Evolutionary conservation across 2,113 vertebrate genomes (phyloP).

Genomic region (Dasyurus viverrinus): DNA sequence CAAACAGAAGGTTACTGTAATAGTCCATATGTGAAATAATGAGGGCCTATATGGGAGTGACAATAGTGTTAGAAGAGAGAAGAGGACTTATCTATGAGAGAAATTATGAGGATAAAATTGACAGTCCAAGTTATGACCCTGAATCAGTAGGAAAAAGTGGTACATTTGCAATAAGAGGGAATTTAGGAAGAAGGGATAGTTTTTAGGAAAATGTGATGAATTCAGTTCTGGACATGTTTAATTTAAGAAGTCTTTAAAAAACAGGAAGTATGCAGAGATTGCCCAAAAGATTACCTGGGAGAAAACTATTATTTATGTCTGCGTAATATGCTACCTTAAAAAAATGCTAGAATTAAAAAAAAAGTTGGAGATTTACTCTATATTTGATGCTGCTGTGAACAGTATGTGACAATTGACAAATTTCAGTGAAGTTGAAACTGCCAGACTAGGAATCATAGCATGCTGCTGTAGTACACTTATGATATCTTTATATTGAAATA

Average conservation of each 20-base stretch:
- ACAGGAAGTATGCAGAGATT: not conserved
- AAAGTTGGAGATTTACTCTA: slow-evolving; percentile 13
- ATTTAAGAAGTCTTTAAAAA: not conserved
- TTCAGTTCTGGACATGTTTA: not conserved
- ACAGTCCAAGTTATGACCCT: not conserved
- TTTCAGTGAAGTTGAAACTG: slow-evolving; percentile 20
- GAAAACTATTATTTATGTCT: slow-evolving; percentile 1
- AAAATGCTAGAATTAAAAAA: slow-evolving; percentile 38
- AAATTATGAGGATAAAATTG: not conserved
- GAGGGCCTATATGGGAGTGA: not conserved
- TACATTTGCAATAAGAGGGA: not conserved
- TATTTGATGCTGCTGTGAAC: not conserved
- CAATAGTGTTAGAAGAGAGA: not conserved
- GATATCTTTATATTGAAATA: slow-evolving; percentile 2
- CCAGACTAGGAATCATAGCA: not conserved
- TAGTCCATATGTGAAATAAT: not conserved
- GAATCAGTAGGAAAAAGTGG: not conserved
- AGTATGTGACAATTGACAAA: not conserved
- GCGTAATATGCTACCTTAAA: not conserved
- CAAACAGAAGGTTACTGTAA: not conserved
- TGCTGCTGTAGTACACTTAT: slow-evolving; percentile 14
- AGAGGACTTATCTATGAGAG: not conserved
- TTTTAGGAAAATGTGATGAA: not conserved
- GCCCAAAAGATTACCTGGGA: not conserved
- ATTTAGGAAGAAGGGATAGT: not conserved